phyloP scores from a whole-genome alignment of 2,113 vertebrate species.

The Python bivittatus region DNA sequence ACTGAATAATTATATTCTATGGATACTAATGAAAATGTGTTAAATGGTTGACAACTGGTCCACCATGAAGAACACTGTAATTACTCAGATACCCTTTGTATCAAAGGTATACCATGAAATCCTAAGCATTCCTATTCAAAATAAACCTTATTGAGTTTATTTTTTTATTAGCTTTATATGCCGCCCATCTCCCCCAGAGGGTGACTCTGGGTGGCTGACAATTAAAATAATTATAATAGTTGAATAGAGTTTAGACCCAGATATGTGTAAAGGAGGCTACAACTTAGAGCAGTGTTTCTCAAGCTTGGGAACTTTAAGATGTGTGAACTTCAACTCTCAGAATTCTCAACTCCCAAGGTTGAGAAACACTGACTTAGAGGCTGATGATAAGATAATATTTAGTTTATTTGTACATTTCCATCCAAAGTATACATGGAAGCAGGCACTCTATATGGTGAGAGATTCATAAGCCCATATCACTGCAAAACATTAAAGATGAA shows the following conservation, averaged over 20 bases:
- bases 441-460: neutral
- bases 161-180: too few relatives aligned
- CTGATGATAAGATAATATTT: neutral
- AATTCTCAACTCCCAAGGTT: too few relatives aligned
- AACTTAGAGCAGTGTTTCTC: too few relatives aligned
- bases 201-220: too few relatives aligned
- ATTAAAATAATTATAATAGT: too few relatives aligned
- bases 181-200: too few relatives aligned
- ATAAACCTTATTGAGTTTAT: too few relatives aligned
- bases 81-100: neutral
- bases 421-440: neutral
- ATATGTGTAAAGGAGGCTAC: neutral
- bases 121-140: neutral
- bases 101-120: neutral
- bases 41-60: neutral
- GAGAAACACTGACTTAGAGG: too few relatives aligned
- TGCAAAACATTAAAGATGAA: neutral
- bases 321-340: too few relatives aligned
- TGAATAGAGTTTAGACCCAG: neutral
- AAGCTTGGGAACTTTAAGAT: too few relatives aligned
- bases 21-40: slow-evolving; percentile 16
- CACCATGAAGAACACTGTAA: neutral
- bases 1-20: slow-evolving; percentile 28
- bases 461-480: neutral
- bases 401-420: neutral